Base-by-base conservation (phyloP, 1,140 invertebrate genomes). In the Leptopilina clavipes region DNA sequence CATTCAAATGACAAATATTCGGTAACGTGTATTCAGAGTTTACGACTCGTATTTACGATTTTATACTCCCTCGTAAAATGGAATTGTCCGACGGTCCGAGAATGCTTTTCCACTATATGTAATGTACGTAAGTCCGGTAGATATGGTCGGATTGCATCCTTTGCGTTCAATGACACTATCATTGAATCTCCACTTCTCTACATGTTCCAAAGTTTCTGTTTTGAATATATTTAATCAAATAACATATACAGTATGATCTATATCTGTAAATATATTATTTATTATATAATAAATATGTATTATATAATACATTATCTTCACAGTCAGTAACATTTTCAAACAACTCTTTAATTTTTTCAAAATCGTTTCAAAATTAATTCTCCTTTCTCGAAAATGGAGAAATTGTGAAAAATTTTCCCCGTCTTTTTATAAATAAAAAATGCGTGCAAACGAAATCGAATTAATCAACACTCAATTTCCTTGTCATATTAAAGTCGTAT, bases 1-100 rank as follows among this genome's bases (percentile, higher is more conserved):
- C 59, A 65, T 65, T 74, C 65, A 56, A 72, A 79, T 75, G 74
- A 52, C 73, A 75, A 74, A 79, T 79, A 79, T 79, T 75, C 73
- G 56, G 77, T 78, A 74, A 78, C 70, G 73, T 74, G 74, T 65
- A 73, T 74, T 71, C 76, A 31, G 25, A 54, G 73, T 85, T 86
- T 85, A 86, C 82, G 79, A 77, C 78, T 79, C 81, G 81, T 85
- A 82, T 86, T 85, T 82, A 84, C 82, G 81, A 84, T 83, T 86
- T 86, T 83, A 85, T 85, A 81, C 78, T 81, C 80, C 75, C 76
- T 83, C 84, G 78, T 86, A 86, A 86, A 85, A 77, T 59, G 79
- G 79, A 83, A 85, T 81, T 83, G 81, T 81, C 78, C 76, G 81
- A 79, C 77, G 79, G 76, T 77, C 77, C 79, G 77, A 70, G 52